Conservation (phyloP, 2,113 vertebrate genomes). For the Entosphenus tridentatus region DNA sequence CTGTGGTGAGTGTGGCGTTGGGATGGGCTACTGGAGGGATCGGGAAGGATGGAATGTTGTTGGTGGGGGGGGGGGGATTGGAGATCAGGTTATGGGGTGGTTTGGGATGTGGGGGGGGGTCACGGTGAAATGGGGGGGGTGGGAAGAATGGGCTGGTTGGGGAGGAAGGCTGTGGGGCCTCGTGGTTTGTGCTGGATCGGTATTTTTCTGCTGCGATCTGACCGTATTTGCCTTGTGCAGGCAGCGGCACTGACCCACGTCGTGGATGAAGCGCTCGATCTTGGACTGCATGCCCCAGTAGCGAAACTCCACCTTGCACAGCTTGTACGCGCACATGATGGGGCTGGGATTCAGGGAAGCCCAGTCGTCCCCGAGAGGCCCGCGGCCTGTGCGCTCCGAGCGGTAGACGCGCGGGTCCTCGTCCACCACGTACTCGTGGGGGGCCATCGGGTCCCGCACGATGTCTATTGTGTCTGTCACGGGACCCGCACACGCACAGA, state of each 20-base stretch:
- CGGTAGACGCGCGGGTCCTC: constrained; percentile 76
- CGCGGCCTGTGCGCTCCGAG: constrained; percentile 62
- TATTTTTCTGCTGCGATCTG: too few species aligned
- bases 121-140: too few species aligned
- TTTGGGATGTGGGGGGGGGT: too few species aligned
- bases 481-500: constrained; percentile 9
- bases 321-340: constrained; percentile 95
- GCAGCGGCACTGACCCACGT: constrained; percentile 43
- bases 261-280: constrained; percentile 93
- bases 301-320: constrained; percentile 96
- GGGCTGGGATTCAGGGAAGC: constrained; percentile 45
- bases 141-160: too few species aligned
- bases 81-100: too few species aligned
- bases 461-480: constrained; percentile 66
- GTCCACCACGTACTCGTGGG: constrained; percentile 67
- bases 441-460: constrained; percentile 64
- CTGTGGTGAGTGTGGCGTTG: too few species aligned
- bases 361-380: constrained; percentile 70
- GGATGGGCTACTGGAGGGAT: too few species aligned
- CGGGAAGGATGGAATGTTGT: too few species aligned
- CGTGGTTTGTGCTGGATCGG: too few species aligned
- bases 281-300: constrained; percentile 99
- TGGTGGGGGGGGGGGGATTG: too few species aligned
- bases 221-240: too few species aligned
- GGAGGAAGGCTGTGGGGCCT: too few species aligned